Percentiles rank a stretch among this genome's conserved stretches.
These are phyloP conservation scores for Prunella strophiata DNA, from an alignment of 2,797 vertebrate genomes.

Conservation along the genomic window DNA sequence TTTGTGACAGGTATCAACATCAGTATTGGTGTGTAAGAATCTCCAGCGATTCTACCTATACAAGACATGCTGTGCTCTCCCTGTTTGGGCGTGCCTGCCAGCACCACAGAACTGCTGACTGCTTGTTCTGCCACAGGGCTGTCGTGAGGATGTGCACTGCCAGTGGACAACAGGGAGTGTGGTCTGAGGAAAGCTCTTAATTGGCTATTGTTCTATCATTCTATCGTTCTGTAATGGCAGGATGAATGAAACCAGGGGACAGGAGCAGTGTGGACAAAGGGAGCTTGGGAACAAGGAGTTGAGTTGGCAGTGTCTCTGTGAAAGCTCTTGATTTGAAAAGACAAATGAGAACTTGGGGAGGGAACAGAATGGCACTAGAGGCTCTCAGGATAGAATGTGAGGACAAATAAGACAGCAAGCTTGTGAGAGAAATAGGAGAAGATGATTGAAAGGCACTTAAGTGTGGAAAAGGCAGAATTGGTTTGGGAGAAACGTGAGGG, in stretches of 20 bases:
- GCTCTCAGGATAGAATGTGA: not conserved
- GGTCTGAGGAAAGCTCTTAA: fast-evolving
- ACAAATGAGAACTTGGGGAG: not conserved
- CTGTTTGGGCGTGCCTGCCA: fast-evolving
- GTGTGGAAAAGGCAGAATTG: not conserved
- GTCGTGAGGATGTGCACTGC: not conserved
- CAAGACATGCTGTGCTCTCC: not conserved
- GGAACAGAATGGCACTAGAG: not conserved
- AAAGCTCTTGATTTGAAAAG: not conserved
- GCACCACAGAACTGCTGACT: fast-evolving
- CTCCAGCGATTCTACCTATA: not conserved
- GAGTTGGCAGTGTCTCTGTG: not conserved
- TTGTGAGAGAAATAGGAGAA: not conserved
- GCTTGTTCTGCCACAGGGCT: not conserved
- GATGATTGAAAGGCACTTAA: not conserved
- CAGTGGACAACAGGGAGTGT: not conserved
- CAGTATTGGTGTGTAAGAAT: not conserved
- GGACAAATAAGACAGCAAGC: not conserved
- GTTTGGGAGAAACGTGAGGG: not conserved
- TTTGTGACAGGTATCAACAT: not conserved
- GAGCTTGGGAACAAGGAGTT: not conserved
- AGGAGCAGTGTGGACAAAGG: not conserved
- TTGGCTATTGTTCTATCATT: too few relatives aligned
- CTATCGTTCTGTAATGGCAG: fast-evolving
- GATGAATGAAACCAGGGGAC: not conserved